Evolutionary conservation across 2,797 vertebrate species (phyloP).

Genomic region (Valencia hispanica): DNA sequence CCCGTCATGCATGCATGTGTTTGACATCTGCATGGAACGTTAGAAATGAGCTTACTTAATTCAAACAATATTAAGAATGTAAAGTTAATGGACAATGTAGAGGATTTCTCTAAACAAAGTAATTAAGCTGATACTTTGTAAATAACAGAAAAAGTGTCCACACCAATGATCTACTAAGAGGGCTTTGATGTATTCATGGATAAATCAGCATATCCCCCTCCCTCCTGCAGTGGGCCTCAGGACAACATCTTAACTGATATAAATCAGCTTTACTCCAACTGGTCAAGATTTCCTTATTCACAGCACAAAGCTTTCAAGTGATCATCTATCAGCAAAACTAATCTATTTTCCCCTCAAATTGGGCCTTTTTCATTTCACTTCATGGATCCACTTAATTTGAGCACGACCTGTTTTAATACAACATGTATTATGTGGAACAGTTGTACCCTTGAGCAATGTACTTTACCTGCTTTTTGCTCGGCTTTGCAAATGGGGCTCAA

Average conservation of each 20-base stretch:
- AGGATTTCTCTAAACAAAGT: slow-evolving; percentile 47
- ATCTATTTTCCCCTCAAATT: slow-evolving; percentile 76
- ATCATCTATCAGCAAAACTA: slow-evolving; percentile 80
- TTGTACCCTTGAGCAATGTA: slow-evolving; percentile 74
- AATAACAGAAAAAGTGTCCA: slow-evolving; percentile 64
- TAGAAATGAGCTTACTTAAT: slow-evolving; percentile 18
- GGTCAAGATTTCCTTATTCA: slow-evolving; percentile 80
- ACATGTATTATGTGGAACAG: slow-evolving; percentile 76
- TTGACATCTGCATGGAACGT: slow-evolving; percentile 25
- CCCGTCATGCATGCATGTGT: slow-evolving; percentile 23
- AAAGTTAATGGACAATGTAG: slow-evolving; percentile 39
- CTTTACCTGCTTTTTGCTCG: slow-evolving; percentile 71
- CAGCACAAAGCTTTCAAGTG: slow-evolving; percentile 77
- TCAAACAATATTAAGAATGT: slow-evolving; percentile 23
- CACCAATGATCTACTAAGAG: slow-evolving; percentile 57
- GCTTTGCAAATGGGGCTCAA: slow-evolving; percentile 69
- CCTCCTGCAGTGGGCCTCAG: slow-evolving; percentile 52
- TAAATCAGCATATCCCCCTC: slow-evolving; percentile 69
- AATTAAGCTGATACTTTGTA: slow-evolving; percentile 64
- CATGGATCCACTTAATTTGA: slow-evolving; percentile 77
- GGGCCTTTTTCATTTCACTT: slow-evolving; percentile 72
- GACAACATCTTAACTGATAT: slow-evolving; percentile 75
- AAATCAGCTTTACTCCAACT: slow-evolving; percentile 77
- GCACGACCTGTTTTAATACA: slow-evolving; percentile 75
- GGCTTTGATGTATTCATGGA: slow-evolving; percentile 72